Evolutionary conservation across 2,888 invertebrate genomes (phyloP).

Genomic region (Charanyca ferruginea): DNA sequence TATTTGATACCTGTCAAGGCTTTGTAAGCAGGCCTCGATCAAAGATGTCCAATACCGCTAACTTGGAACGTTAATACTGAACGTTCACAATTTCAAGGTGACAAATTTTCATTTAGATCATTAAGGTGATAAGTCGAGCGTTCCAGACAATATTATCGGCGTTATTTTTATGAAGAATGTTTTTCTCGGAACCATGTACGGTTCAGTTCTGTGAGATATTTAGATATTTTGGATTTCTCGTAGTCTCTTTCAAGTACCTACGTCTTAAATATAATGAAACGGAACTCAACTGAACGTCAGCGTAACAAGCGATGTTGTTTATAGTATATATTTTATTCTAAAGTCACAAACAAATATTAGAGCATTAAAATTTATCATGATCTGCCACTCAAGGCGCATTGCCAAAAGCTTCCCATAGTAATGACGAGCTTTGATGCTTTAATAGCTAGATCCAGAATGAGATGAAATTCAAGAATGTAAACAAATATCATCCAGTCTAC

Average conservation of each 20-base stretch:
- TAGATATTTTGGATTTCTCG: background rate
- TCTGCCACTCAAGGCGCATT: too few species aligned
- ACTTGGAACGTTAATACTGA: conserved; percentile 61
- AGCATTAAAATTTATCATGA: too few species aligned
- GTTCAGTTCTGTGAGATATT: background rate
- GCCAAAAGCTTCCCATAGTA: too few species aligned
- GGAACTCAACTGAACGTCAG: too few species aligned
- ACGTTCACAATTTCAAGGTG: conserved; percentile 68
- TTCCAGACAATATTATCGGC: conserved; percentile 42
- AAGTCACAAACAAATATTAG: too few species aligned
- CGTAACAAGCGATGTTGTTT: too few species aligned
- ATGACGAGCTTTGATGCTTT: too few species aligned
- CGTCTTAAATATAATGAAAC: too few species aligned
- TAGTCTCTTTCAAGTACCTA: background rate
- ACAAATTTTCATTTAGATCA: conserved; percentile 74
- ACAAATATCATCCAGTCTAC: too few species aligned
- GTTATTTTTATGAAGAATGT: conserved; percentile 13
- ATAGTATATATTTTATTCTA: too few species aligned
- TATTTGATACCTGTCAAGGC: conserved; percentile 66
- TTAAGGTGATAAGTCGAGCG: conserved; percentile 60
- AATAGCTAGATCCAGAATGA: too few species aligned
- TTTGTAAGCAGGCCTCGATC: conserved; percentile 67
- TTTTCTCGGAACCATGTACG: background rate
- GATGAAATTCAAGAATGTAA: too few species aligned
- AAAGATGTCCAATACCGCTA: conserved; percentile 64